phyloP scores from a whole-genome alignment of 92 coral and sea anemone species.

The Palythoa heliodiscus region DNA sequence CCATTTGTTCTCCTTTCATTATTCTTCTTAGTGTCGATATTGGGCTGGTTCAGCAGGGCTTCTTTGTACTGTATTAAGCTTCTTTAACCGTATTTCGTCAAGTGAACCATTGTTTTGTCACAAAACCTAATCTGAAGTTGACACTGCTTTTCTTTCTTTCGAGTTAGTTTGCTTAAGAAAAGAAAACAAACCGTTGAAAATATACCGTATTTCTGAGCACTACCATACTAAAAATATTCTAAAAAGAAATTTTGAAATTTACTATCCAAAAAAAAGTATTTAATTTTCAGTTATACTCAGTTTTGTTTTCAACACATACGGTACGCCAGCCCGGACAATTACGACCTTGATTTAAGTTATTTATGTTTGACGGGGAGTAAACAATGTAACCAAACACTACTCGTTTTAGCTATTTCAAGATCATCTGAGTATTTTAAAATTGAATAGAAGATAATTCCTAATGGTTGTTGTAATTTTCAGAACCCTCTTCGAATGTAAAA shows the following conservation, averaged over 20 bases:
- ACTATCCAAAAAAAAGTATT: not conserved
- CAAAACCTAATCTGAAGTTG: slow-evolving; percentile 20
- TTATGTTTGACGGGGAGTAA: not conserved
- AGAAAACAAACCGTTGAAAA: slow-evolving; percentile 28
- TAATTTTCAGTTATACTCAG: not conserved
- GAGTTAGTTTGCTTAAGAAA: slow-evolving; percentile 26
- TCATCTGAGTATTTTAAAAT: not conserved
- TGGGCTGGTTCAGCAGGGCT: not conserved
- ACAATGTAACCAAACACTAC: slow-evolving; percentile 2
- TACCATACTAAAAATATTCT: not conserved
- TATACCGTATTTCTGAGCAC: not conserved
- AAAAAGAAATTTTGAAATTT: too few species aligned
- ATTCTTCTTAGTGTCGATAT: not conserved
- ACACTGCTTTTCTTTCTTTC: slow-evolving; percentile 13
- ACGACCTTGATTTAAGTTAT: not conserved
- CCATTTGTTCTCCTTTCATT: slow-evolving; percentile 1
- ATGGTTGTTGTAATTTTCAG: not conserved
- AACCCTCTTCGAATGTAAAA: not conserved
- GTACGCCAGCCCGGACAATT: not conserved
- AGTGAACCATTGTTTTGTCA: slow-evolving; percentile 11
- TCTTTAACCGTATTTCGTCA: slow-evolving; percentile 1
- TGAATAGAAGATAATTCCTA: not conserved
- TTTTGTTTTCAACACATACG: not conserved
- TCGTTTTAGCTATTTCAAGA: slow-evolving; percentile 10
- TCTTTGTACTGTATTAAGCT: slow-evolving; percentile 3